Percentiles rank a stretch among this genome's conserved stretches.
phyloP scores from a whole-genome alignment of 1,140 invertebrate genomes.

The Bicyclus anynana region DNA sequence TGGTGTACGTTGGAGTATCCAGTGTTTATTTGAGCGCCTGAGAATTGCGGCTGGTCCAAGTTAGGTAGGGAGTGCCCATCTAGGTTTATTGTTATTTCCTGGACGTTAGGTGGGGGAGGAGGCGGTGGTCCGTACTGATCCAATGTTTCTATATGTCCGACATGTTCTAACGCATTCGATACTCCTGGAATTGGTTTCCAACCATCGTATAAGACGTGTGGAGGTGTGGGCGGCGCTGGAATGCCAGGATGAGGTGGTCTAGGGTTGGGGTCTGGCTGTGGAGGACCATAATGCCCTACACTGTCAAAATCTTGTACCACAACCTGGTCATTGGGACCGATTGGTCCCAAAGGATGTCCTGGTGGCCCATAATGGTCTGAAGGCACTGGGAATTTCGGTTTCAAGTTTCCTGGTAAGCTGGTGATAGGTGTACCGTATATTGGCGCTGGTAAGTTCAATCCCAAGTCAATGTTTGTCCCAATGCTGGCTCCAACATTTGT shows the following conservation, averaged over 20 bases:
- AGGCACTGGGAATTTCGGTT: constrained; percentile 70
- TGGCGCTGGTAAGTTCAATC: constrained; percentile 63
- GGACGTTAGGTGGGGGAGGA: constrained; percentile 42
- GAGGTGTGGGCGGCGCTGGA: constrained; percentile 84
- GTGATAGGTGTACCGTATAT: constrained; percentile 71
- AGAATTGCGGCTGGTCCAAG: constrained; percentile 33
- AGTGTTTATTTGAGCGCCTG: constrained; percentile 49
- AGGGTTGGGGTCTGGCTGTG: constrained; percentile 74
- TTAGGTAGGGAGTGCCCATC: constrained; percentile 41
- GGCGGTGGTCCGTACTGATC: constrained; percentile 59
- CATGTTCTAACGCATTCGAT: constrained; percentile 46
- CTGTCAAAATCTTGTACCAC: constrained; percentile 49
- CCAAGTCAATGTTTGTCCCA: constrained; percentile 59
- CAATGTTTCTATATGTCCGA: constrained; percentile 34
- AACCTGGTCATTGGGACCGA: constrained; percentile 59
- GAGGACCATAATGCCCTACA: constrained; percentile 75
- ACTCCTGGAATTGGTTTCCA: constrained; percentile 88
- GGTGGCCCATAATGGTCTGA: constrained; percentile 70
- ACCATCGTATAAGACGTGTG: constrained; percentile 87
- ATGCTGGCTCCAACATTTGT: constrained; percentile 53
- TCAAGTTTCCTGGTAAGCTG: constrained; percentile 68
- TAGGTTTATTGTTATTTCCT: constrained; percentile 49
- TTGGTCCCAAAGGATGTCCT: constrained; percentile 52
- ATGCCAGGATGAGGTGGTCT: constrained; percentile 80
- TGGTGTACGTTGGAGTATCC: constrained; percentile 68